Base-by-base conservation (phyloP, 2,888 invertebrate genomes). In the Pocota personata region DNA sequence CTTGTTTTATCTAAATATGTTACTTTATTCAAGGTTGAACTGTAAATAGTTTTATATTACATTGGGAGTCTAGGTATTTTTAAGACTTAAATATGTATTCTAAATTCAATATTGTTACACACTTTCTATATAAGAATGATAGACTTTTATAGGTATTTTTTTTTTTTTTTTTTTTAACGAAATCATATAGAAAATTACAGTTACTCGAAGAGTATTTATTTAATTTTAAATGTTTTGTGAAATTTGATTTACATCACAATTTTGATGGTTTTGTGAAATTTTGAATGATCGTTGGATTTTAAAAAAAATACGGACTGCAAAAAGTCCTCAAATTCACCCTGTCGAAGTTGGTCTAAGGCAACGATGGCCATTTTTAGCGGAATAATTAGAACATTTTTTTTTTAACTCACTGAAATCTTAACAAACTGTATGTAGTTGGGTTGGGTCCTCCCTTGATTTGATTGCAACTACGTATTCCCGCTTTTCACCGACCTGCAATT, bases 191-290 rank as follows among this genome's bases (percentile, higher is more conserved):
- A 27, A 10, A 24, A 21, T 14, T 24, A 5, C 24, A 50, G 7
- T 46, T 46, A 46, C 10, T 10, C 3, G 1, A 50, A 52, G 2
- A 30, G 6, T 14, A 19, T 16, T 40, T 62, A 21, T 48, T 1
- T 43, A 21, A 7, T 52, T 24, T 14, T 48, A 5, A 8, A 1
- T 35, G 35, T n/a, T 16, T 24, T 50, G n/a, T 14, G 8, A n/a
- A n/a, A n/a, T n/a, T n/a, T n/a, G n/a, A n/a, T n/a, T 52, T 48
- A 0, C 1, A 21, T 2, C 4, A n/a, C 1, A n/a, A 19, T 30
- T 46, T 43, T 8, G 19, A 55, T 75, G 57, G 67, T 76, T 76
- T 58, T 76, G 76, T 76, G 66, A 48, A 66, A 76, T 76, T 76
- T 76, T 7, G 64, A 62, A 73, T 30, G 73, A 73, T 19, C 10